Evolutionary conservation across 2,113 vertebrate species (phyloP).

Genomic region (Holacanthus passer): DNA sequence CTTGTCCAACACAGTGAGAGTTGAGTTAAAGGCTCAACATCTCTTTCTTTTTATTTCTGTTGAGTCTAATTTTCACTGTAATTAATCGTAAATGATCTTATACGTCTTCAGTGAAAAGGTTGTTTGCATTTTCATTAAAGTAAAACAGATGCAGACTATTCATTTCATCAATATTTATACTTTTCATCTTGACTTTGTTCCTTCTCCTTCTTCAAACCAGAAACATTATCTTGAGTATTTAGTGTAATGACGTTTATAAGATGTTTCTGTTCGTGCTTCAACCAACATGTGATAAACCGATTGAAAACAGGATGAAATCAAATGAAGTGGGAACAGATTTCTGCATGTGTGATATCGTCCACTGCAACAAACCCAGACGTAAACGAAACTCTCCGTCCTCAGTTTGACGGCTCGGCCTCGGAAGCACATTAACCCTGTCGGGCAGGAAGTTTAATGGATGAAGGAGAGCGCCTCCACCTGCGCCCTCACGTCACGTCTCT

Average conservation of each 20-base stretch:
- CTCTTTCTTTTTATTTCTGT: background rate
- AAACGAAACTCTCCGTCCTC: background rate
- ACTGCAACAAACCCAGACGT: background rate
- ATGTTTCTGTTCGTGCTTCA: background rate
- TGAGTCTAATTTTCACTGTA: background rate
- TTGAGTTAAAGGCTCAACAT: background rate
- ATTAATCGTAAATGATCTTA: background rate
- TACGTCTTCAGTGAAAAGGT: background rate
- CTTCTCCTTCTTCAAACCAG: background rate
- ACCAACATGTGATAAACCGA: background rate
- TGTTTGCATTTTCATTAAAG: too few species aligned
- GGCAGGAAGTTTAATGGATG: constrained; percentile 51
- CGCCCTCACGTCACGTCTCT: constrained; percentile 31
- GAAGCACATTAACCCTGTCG: constrained; percentile 48
- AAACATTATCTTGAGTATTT: too few species aligned
- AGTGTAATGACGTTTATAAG: too few species aligned
- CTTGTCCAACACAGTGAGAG: too few species aligned
- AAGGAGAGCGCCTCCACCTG: constrained; percentile 50
- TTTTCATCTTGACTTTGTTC: too few species aligned
- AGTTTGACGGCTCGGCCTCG: constrained; percentile 20
- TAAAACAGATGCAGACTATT: too few species aligned
- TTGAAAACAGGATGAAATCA: background rate
- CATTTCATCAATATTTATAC: too few species aligned
- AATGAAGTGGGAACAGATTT: background rate
- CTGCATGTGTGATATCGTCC: too few species aligned